Conservation (phyloP, 2,888 invertebrate species). For the Melanotus villosus region DNA sequence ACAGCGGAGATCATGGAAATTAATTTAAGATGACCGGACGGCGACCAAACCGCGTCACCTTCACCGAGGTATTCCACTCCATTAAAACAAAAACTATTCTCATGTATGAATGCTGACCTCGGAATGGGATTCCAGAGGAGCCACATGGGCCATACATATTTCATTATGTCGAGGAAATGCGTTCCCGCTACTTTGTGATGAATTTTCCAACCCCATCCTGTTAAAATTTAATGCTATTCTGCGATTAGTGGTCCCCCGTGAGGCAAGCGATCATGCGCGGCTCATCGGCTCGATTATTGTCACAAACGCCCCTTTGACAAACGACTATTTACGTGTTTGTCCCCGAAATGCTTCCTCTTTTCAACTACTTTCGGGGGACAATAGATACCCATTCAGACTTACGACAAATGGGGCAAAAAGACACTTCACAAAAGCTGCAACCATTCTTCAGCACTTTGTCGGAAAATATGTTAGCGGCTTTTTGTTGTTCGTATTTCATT, state of each 20-base stretch:
- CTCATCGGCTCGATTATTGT: slow-evolving; percentile 45
- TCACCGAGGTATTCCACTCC: slow-evolving; percentile 26
- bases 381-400: slow-evolving; percentile 34
- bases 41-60: slow-evolving; percentile 37
- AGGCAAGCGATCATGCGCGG: slow-evolving; percentile 41
- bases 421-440: slow-evolving; percentile 38
- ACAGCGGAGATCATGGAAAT: slow-evolving; percentile 53
- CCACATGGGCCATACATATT: slow-evolving; percentile 54
- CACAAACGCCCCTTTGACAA: slow-evolving; percentile 41
- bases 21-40: slow-evolving; percentile 53
- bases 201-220: slow-evolving; percentile 53
- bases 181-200: slow-evolving; percentile 50
- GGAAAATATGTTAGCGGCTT: slow-evolving; percentile 33
- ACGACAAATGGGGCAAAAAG: slow-evolving; percentile 42
- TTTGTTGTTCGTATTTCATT: slow-evolving; percentile 19
- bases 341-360: slow-evolving; percentile 39
- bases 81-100: slow-evolving; percentile 29
- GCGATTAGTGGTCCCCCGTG: slow-evolving; percentile 48
- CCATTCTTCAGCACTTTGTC: slow-evolving; percentile 31
- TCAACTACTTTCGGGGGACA: slow-evolving; percentile 38
- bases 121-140: slow-evolving; percentile 26
- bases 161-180: slow-evolving; percentile 54
- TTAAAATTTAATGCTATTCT: slow-evolving; percentile 53
- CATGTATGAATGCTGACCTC: slow-evolving; percentile 21
- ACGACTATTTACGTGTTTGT: slow-evolving; percentile 47